Percentiles rank a stretch among this genome's conserved stretches.
phyloP scores from a whole-genome alignment of 2,113 vertebrate species.

The Alouatta palliata region DNA sequence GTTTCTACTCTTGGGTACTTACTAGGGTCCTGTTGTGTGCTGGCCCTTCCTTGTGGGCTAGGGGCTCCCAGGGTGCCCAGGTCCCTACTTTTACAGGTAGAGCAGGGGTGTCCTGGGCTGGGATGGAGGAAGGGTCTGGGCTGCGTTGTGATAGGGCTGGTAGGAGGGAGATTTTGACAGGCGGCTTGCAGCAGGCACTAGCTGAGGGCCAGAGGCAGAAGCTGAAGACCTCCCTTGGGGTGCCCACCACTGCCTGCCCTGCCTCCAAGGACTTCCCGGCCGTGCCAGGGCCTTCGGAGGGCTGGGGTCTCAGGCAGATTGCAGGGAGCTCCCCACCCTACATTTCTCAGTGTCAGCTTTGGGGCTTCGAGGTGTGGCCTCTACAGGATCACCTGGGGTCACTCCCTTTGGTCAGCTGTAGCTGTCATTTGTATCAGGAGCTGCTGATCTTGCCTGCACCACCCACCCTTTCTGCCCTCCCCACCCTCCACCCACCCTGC shows the following conservation, averaged over 20 bases:
- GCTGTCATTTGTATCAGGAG: background rate
- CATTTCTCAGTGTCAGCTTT: background rate
- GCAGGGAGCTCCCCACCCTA: background rate
- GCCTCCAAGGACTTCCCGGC: background rate
- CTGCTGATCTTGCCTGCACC: background rate
- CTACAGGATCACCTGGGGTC: background rate
- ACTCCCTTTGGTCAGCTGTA: background rate
- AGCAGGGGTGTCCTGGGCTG: background rate
- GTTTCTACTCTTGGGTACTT: background rate
- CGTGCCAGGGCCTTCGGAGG: rapidly evolving
- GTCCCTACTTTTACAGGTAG: background rate
- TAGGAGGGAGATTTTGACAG: background rate
- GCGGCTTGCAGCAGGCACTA: background rate
- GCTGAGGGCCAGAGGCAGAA: background rate
- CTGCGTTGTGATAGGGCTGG: background rate
- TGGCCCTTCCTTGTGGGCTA: background rate
- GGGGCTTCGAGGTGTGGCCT: background rate
- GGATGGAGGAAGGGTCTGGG: background rate
- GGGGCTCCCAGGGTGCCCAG: background rate
- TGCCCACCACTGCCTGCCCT: background rate
- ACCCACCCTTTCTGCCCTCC: too few species aligned
- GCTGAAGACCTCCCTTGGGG: background rate
- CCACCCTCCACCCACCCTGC: background rate
- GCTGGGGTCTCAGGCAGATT: background rate
- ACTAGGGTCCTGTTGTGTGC: background rate